These are phyloP conservation scores for Mastomys coucha DNA, from an alignment of 2,113 vertebrate species.

Conservation along the genomic window DNA sequence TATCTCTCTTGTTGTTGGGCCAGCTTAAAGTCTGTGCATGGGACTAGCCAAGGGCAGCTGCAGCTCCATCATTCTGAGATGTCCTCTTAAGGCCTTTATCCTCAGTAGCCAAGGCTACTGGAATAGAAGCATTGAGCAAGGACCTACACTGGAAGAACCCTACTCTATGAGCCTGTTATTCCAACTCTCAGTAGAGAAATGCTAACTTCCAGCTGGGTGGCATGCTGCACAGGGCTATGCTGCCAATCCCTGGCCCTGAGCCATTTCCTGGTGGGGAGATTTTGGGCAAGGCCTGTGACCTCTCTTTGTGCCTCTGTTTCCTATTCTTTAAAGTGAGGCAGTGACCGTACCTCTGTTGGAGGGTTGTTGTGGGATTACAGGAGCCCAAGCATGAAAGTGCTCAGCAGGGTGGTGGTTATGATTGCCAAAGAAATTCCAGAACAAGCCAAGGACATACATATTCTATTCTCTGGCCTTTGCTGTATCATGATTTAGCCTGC, in stretches of 20 bases:
- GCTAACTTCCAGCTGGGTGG: background rate
- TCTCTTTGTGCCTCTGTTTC: slow-evolving; percentile 7
- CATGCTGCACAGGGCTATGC: fast-evolving
- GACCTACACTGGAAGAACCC: background rate
- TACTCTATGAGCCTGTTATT: background rate
- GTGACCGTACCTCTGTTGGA: background rate
- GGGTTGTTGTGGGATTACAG: background rate
- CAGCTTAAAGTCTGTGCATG: background rate
- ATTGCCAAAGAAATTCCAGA: background rate
- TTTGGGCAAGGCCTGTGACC: slow-evolving; percentile 7
- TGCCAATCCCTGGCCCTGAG: background rate
- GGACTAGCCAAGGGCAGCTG: background rate
- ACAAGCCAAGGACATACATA: fast-evolving
- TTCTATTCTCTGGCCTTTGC: background rate
- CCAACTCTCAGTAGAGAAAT: background rate
- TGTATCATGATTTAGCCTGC: background rate
- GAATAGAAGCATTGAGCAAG: background rate
- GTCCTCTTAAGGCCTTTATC: too few relatives aligned
- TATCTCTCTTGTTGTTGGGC: fast-evolving
- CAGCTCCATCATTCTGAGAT: background rate
- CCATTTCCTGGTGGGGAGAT: background rate
- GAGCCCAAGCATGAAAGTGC: slow-evolving; percentile 51
- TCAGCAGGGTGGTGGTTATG: background rate
- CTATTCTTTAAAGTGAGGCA: slow-evolving; percentile 41
- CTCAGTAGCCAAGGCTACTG: background rate